A percentile compares a stretch with the other conserved stretches of the same genome.
Conservation (phyloP, 2,113 vertebrate genomes). For the Electrona antarctica region DNA sequence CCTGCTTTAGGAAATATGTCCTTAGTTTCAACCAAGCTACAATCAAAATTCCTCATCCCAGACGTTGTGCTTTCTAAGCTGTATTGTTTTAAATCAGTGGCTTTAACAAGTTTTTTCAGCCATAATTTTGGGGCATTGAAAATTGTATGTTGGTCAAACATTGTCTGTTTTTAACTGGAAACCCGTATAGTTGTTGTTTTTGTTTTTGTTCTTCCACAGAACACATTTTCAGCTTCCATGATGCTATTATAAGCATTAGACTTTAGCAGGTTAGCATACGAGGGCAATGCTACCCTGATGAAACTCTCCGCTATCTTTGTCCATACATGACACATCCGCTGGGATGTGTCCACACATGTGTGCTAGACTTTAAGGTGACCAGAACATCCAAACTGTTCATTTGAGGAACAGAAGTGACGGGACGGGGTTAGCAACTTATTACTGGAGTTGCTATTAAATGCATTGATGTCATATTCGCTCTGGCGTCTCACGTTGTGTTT, state of each 20-base stretch:
- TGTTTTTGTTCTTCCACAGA: background rate
- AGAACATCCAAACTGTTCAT: no score
- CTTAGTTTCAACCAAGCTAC: background rate
- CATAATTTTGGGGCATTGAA: slow-evolving; percentile 38
- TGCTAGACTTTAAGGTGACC: no score
- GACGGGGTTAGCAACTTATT: no score
- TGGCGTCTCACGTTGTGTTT: no score
- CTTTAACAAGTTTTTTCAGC: slow-evolving; percentile 23
- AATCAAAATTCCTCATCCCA: slow-evolving; percentile 3
- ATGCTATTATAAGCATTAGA: slow-evolving; percentile 11
- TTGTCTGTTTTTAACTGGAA: background rate
- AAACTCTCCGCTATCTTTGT: background rate
- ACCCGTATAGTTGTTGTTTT: background rate
- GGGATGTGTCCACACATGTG: no score
- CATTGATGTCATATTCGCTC: no score
- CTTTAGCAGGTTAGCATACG: background rate
- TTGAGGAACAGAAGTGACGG: no score
- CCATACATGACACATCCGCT: background rate
- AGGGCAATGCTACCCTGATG: background rate
- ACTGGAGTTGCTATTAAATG: no score
- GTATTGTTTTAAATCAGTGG: slow-evolving; percentile 35
- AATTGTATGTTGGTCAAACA: slow-evolving; percentile 37
- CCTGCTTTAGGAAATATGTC: no score
- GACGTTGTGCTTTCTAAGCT: slow-evolving; percentile 35
- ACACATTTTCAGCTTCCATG: background rate